phyloP scores from a whole-genome alignment of 2,888 invertebrate genomes.

The Sminthurinus aureus region DNA sequence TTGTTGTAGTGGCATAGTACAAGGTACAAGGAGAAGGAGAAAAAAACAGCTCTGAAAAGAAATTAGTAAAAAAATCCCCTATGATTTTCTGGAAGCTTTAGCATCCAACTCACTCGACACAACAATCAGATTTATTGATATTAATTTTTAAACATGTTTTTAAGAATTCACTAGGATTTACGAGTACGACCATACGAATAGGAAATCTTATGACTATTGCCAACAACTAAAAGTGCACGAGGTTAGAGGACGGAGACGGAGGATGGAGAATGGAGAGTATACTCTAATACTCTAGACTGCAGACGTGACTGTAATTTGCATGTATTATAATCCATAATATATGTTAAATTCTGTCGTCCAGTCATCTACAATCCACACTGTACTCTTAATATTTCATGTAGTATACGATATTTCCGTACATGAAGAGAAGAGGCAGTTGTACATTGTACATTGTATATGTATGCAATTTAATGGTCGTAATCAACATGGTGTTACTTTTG shows the following conservation, averaged over 20 bases:
- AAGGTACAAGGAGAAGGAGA: background rate
- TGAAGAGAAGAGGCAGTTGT: too few species aligned
- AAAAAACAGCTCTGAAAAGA: conserved; percentile 28
- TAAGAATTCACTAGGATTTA: background rate
- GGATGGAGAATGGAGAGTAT: too few species aligned
- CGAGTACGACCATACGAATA: background rate
- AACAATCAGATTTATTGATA: conserved; percentile 10
- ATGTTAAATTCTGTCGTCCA: background rate
- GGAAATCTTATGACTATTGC: background rate
- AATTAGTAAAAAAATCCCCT: conserved; percentile 18
- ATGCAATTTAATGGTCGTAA: too few species aligned
- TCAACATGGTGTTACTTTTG: too few species aligned
- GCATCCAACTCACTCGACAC: background rate
- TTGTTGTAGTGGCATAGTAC: background rate
- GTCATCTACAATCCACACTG: too few species aligned
- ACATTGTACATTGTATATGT: too few species aligned
- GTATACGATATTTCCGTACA: too few species aligned
- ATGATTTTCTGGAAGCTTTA: conserved; percentile 26
- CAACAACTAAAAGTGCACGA: too few species aligned
- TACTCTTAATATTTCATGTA: too few species aligned
- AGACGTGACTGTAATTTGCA: background rate
- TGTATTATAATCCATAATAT: background rate
- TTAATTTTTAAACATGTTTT: conserved; percentile 1
- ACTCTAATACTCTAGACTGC: too few species aligned
- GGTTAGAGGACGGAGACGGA: too few species aligned